phyloP scores from a whole-genome alignment of 2,113 vertebrate genomes.

The Etheostoma cragini region DNA sequence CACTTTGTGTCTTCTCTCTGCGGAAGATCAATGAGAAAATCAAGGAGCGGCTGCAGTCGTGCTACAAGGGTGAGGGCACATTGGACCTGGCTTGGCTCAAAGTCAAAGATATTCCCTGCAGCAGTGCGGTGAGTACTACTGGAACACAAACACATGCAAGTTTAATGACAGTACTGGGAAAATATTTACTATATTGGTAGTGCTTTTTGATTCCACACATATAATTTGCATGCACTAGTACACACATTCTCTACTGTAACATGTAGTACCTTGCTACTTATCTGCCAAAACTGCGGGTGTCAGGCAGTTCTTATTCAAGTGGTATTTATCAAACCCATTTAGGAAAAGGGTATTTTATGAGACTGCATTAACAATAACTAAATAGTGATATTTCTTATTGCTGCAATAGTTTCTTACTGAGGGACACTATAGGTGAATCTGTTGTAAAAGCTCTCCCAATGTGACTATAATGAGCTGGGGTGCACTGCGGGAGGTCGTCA shows the following conservation, averaged over 20 bases:
- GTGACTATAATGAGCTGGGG: slow-evolving; percentile 55
- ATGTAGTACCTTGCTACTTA: background rate
- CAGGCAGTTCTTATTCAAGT: background rate
- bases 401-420: slow-evolving; percentile 22
- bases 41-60: slow-evolving; percentile 96
- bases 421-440: slow-evolving; percentile 21
- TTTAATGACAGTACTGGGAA: background rate
- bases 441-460: slow-evolving; percentile 21
- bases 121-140: slow-evolving; percentile 93
- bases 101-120: slow-evolving; percentile 98
- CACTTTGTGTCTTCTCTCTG: slow-evolving; percentile 95
- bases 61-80: slow-evolving; percentile 97
- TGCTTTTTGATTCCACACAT: slow-evolving; percentile 3
- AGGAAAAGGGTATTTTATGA: slow-evolving; percentile 7
- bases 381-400: slow-evolving; percentile 26
- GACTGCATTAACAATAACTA: slow-evolving; percentile 11
- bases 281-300: slow-evolving; percentile 10
- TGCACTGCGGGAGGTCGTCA: slow-evolving; percentile 39
- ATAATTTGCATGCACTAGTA: slow-evolving; percentile 8
- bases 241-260: background rate
- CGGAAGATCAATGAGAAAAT: slow-evolving; percentile 96
- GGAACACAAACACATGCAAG: background rate
- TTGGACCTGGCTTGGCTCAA: slow-evolving; percentile 99
- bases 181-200: background rate
- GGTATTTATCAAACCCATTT: background rate